phyloP scores from a whole-genome alignment of 2,888 invertebrate species.

The Lasioglossum zephyrum region DNA sequence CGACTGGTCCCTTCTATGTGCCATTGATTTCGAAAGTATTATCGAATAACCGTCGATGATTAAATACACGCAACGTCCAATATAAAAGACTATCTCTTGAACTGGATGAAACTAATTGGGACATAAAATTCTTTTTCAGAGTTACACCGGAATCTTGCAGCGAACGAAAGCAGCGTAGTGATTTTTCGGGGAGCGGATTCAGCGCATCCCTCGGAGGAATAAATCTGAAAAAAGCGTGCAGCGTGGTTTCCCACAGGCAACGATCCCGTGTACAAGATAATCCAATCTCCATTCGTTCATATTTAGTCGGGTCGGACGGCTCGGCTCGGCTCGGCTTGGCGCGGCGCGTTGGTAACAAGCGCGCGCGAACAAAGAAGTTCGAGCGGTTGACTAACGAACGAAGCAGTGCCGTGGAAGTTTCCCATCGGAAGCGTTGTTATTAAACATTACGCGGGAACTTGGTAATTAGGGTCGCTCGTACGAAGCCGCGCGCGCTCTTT shows the following conservation, averaged over 20 bases:
- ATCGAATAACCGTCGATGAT: too few relatives aligned
- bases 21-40: too few relatives aligned
- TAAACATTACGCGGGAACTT: slow-evolving; percentile 39
- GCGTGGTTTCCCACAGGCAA: background rate
- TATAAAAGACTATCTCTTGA: too few relatives aligned
- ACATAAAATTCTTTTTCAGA: background rate
- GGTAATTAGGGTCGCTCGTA: slow-evolving; percentile 15
- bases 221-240: background rate
- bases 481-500: background rate
- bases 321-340: background rate
- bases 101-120: background rate
- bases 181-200: background rate
- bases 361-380: slow-evolving; percentile 21
- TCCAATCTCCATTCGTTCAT: slow-evolving; percentile 32
- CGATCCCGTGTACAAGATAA: slow-evolving; percentile 8
- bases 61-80: too few relatives aligned
- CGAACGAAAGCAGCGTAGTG: background rate
- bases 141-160: background rate
- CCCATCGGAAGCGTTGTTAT: slow-evolving; percentile 1
- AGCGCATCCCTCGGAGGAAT: background rate
- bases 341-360: background rate
- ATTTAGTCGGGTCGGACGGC: slow-evolving; percentile 17
- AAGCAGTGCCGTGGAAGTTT: slow-evolving; percentile 1
- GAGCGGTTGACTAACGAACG: slow-evolving; percentile 13
- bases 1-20: too few relatives aligned